Conservation (phyloP, 2,113 vertebrate genomes). For the Charina bottae region DNA sequence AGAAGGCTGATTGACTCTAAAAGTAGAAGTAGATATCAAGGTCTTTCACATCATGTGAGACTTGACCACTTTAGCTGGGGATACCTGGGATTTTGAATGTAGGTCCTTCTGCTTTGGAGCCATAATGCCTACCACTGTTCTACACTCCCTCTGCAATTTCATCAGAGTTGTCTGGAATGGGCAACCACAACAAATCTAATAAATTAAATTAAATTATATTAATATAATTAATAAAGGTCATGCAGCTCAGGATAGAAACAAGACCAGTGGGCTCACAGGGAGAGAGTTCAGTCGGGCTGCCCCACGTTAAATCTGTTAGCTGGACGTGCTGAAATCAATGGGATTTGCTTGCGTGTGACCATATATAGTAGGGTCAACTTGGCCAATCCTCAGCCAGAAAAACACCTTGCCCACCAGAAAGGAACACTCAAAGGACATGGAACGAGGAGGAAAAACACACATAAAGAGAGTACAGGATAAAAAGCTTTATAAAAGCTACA, state of each 20-base stretch:
- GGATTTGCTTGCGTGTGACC: not conserved
- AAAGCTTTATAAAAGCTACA: not conserved
- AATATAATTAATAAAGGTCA: too few species aligned
- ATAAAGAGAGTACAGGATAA: not conserved
- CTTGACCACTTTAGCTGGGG: not conserved
- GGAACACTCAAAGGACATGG: not conserved
- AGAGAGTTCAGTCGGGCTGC: not conserved
- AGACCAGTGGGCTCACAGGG: not conserved
- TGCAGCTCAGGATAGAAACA: not conserved
- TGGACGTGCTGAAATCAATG: not conserved
- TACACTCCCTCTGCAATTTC: not conserved
- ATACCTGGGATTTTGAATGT: not conserved
- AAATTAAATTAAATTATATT: not conserved
- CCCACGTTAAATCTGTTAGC: not conserved
- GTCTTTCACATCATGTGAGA: not conserved
- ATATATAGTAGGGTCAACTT: not conserved
- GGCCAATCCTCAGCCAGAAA: not conserved
- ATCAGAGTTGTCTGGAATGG: not conserved
- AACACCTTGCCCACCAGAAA: not conserved
- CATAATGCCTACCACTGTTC: not conserved
- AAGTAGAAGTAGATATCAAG: not conserved
- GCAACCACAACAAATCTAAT: not conserved
- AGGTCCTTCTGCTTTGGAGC: not conserved
- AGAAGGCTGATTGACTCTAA: not conserved
- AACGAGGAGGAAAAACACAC: not conserved